Evolutionary conservation across 92 coral and sea anemone genomes (phyloP), one percentile per base, ranked within the genome.

Genomic region (Epizoanthus rinbou): DNA sequence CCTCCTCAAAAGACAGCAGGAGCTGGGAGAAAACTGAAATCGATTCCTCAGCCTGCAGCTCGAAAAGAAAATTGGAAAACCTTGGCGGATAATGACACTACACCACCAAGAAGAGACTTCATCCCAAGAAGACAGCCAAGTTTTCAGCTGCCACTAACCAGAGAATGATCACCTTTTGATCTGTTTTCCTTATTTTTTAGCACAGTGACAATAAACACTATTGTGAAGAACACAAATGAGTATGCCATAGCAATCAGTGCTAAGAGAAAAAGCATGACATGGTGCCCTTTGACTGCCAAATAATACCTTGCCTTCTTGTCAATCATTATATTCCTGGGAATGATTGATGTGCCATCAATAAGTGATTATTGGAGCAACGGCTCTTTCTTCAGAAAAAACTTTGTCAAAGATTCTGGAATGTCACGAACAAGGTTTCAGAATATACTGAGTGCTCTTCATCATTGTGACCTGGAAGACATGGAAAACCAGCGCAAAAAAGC

Each of bases 111-210:
- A 24, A 50, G 45, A 10, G 17, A 75, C 17, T 75, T 75, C 22
- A 75, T 57, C 54, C 53, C 66, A 14, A 31, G 19, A 56, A 75
- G 41, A 57, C 41, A 57, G 24, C 53, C 67, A 57, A 28, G 50
- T 37, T 75, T n/a, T 75, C 66, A 75, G 80, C 66, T 75, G 66
- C 80, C 67, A 75, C 21, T 25, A 74, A 74, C 64, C 35, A 56
- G 65, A 23, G 80, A 74, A 74, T 74, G 64, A 52, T 74, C 64
- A 54, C 64, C 64, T 24, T 74, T 74, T 74, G 80, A 53, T 74
- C 62, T 73, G 62, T 73, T 73, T 15, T 21, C 78, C 17, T 74
- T 74, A 13, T 74, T 74, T 54, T 24, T 74, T 3, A 37, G 47
- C 52, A 33, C 52, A 6, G 52, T 15, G 37, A 64, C 69, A 0